These are phyloP conservation scores for Dolichotis patagonum DNA, from an alignment of 2,113 vertebrate genomes.

Conservation along the genomic window DNA sequence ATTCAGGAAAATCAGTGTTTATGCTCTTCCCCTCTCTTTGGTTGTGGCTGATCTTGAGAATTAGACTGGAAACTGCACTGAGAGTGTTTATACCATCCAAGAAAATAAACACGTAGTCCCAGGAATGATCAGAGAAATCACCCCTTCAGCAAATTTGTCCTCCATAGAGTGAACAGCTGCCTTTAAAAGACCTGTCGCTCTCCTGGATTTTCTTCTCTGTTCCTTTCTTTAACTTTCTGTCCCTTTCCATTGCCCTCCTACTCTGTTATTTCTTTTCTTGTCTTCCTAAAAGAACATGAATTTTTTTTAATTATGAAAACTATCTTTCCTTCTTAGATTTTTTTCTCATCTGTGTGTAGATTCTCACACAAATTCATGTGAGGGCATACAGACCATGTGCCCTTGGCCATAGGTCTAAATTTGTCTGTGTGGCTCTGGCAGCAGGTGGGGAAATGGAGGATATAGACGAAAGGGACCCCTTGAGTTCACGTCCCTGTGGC, in stretches of 20 bases:
- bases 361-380: background rate
- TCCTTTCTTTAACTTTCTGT: background rate
- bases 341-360: background rate
- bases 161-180: accelerated
- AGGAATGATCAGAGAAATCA: background rate
- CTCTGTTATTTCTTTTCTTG: background rate
- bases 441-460: background rate
- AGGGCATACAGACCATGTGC: background rate
- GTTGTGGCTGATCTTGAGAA: background rate
- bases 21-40: background rate
- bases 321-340: background rate
- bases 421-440: background rate
- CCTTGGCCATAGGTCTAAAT: background rate
- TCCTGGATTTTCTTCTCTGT: background rate
- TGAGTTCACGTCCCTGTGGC: background rate
- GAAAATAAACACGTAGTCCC: background rate
- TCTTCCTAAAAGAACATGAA: background rate
- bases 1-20: background rate
- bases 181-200: background rate
- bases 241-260: background rate
- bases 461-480: background rate
- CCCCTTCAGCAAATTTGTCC: background rate
- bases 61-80: background rate
- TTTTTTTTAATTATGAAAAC: slow-evolving; percentile 1
- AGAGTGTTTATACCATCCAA: background rate